Evolutionary conservation across 1,140 invertebrate species (phyloP).

Genomic region (Magallana ariakensis): DNA sequence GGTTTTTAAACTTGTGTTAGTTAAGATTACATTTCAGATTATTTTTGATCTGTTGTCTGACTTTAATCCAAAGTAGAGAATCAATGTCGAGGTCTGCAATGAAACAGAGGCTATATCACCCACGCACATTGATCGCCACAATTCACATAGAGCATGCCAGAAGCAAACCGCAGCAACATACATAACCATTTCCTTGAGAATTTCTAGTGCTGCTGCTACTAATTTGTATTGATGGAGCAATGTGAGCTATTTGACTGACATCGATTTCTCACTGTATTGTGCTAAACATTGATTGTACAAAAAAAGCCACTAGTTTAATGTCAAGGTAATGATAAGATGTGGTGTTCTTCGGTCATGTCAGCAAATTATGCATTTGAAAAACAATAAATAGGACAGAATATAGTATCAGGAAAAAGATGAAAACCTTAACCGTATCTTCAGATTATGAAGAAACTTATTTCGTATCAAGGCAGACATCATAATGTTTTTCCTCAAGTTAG

Average conservation of each 20-base stretch:
- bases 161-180: not conserved
- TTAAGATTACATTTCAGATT: not conserved
- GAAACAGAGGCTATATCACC: not conserved
- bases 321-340: no score
- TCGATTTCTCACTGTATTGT: not conserved
- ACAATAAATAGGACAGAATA: no score
- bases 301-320: not conserved
- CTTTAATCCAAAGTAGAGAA: not conserved
- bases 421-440: no score
- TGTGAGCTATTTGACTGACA: not conserved
- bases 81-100: not conserved
- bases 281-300: not conserved
- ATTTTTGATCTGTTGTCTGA: not conserved
- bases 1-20: no score
- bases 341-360: no score
- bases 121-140: not conserved
- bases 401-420: no score
- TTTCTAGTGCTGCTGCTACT: not conserved
- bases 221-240: slow-evolving; percentile 21
- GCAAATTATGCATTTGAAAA: no score
- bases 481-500: no score
- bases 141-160: not conserved
- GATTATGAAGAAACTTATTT: no score
- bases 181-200: slow-evolving; percentile 6
- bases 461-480: no score